Percentiles rank a stretch among this genome's conserved stretches.
Evolutionary conservation across 2,113 vertebrate species (phyloP).

Genomic region (Garra rufa): DNA sequence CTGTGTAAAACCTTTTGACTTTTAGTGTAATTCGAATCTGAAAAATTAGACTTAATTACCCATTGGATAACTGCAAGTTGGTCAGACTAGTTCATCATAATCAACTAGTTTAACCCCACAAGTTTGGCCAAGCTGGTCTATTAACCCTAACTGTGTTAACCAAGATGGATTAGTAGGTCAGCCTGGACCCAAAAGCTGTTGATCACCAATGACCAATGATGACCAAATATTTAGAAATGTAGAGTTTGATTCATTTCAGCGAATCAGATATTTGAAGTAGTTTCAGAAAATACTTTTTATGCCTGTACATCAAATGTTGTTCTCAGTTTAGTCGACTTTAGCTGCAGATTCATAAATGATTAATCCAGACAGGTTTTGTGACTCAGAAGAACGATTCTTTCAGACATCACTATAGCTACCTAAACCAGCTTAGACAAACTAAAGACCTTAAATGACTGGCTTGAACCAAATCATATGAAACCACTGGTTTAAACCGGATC

Average conservation of each 20-base stretch:
- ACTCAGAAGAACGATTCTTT: neutral
- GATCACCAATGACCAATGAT: no score
- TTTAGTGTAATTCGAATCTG: neutral
- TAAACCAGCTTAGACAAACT: neutral
- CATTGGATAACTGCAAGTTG: neutral
- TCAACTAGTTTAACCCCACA: neutral
- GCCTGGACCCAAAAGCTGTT: neutral
- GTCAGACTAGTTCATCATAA: neutral
- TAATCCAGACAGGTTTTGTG: neutral
- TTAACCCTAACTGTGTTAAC: neutral
- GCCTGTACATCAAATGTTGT: neutral
- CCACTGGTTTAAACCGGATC: neutral
- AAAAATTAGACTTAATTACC: neutral
- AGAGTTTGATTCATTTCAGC: neutral
- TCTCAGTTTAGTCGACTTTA: neutral
- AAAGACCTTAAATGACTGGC: neutral
- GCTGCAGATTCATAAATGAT: neutral
- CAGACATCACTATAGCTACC: neutral
- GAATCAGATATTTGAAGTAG: neutral
- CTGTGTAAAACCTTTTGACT: no score
- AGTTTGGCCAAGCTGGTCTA: neutral
- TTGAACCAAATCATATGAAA: neutral
- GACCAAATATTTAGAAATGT: neutral
- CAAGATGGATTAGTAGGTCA: neutral
- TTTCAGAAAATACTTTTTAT: neutral